Evolutionary conservation across 2,113 vertebrate species (phyloP).

Genomic region (Prochilodus magdalenae): DNA sequence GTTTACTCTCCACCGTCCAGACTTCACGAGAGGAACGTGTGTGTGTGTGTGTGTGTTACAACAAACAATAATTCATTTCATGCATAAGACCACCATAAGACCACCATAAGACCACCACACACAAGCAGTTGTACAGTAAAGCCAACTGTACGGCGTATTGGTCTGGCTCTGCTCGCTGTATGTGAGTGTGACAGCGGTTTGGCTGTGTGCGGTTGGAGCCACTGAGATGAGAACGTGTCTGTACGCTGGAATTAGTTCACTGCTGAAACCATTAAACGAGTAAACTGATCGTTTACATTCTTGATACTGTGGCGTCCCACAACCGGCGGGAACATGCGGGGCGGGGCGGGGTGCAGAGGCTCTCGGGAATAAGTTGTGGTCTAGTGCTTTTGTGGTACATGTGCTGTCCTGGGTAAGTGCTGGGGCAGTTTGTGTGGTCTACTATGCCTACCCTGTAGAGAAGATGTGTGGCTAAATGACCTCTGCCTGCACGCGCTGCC

Average conservation of each 20-base stretch:
- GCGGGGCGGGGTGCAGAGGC: too few species aligned
- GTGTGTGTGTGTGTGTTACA: conserved; percentile 6
- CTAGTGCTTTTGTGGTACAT: too few species aligned
- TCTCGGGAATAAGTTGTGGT: too few species aligned
- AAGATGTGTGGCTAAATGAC: too few species aligned
- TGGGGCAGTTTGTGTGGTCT: too few species aligned
- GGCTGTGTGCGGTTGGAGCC: neutral
- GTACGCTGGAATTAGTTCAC: too few species aligned
- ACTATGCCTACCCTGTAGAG: too few species aligned
- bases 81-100: neutral
- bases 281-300: neutral
- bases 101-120: neutral
- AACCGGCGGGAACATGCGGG: too few species aligned
- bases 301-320: too few species aligned
- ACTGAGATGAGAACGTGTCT: neutral
- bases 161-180: neutral
- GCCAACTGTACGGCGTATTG: neutral
- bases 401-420: too few species aligned
- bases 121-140: conserved; percentile 43
- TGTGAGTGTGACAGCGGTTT: neutral
- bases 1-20: conserved; percentile 13
- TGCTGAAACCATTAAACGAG: neutral
- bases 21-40: conserved; percentile 1
- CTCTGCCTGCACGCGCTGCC: too few species aligned
- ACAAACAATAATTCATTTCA: conserved; percentile 2